Evolutionary conservation across 30 jellyfish, hydroid and myxozoan genomes (phyloP), one percentile per base, ranked within the genome.

Genomic region (Cassiopea xamachana): DNA sequence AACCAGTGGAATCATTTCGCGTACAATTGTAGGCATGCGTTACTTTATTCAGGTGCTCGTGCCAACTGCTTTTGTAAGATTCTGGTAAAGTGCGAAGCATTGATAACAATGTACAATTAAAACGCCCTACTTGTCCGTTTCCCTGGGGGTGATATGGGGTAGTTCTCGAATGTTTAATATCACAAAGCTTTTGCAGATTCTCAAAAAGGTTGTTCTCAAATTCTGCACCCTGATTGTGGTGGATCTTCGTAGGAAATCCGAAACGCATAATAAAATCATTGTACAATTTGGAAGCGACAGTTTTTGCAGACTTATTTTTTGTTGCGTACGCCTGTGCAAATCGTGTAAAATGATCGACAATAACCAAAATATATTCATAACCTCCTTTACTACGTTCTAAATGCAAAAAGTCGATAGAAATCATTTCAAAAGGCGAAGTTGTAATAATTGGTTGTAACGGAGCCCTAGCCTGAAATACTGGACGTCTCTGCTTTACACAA

Each of bases 61-160:
- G 64, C 96, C 96, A 89, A 15, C 81, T 82, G 45, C 75, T n/a
- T 45, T 82, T 89, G 73, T 89, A 67, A 62, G 75, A 51, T 60
- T 80, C 88, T 8, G 91, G 45, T 60, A 89, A 48, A 7, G 96
- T 89, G 60, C 76, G 46, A 27, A 89, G 87, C 92, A 89, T 89
- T 9, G 73, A 76, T 48, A 89, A 50, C 19, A 89, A 43, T 44
- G 96, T 80, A 15, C 62, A 60, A 27, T 89, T 82, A 75, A 89
- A 73, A 10, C 96, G 50, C 67, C 71, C 96, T 13, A 69, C 59
- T 58, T 75, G 83, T 46, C 92, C 92, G 62, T 87, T 87, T 16
- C 84, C 83, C 84, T 89, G 96, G 9, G 88, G 96, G 71, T 68
- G 92, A 48, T 89, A 89, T 39, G 88, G 92, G 39, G 96, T 70